Conservation (phyloP, 2,113 vertebrate genomes). For the Pleuronectes platessa region DNA sequence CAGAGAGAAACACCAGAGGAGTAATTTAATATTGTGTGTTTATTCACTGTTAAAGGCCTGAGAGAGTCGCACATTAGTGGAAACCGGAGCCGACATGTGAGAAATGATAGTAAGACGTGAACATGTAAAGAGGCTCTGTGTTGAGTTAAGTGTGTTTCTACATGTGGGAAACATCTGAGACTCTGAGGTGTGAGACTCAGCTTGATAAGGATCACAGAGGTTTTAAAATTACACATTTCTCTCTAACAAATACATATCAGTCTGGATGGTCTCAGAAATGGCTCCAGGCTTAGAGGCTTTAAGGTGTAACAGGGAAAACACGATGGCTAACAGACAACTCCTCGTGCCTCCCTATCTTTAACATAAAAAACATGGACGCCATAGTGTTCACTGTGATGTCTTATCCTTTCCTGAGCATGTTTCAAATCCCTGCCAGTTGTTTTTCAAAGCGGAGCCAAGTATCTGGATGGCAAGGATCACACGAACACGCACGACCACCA, state of each 20-base stretch:
- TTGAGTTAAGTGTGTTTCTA: constrained; percentile 24
- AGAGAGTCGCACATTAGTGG: constrained; percentile 49
- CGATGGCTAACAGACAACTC: no score
- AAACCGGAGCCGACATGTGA: constrained; percentile 37
- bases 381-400: neutral
- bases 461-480: neutral
- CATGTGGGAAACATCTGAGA: constrained; percentile 15
- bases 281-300: no score
- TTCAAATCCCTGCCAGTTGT: constrained; percentile 7
- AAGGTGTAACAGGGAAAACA: no score
- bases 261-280: no score
- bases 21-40: constrained; percentile 57
- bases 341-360: no score
- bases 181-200: constrained; percentile 2
- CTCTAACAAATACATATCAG: no score
- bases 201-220: neutral
- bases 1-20: constrained; percentile 1
- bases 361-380: neutral
- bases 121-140: constrained; percentile 7
- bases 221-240: neutral
- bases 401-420: neutral
- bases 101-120: constrained; percentile 15
- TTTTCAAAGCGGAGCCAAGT: constrained; percentile 1
- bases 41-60: constrained; percentile 27
- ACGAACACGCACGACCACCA: constrained; percentile 5